Conservation (phyloP, 1,140 invertebrate species). For the Drosophila chauvacae region DNA sequence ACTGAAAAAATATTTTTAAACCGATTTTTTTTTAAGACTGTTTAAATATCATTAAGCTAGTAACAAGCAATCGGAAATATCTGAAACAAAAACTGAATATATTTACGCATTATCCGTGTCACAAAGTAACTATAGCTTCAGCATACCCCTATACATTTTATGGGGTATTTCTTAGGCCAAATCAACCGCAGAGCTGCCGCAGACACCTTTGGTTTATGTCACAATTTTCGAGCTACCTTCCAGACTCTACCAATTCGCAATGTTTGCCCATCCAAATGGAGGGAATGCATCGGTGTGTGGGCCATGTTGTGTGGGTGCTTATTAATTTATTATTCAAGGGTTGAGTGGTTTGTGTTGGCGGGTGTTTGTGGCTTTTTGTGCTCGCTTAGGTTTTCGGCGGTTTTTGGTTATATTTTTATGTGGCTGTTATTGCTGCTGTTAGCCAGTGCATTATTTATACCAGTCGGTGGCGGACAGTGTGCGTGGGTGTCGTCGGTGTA, state of each 20-base stretch:
- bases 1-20: background rate
- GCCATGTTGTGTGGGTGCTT: conserved; percentile 20
- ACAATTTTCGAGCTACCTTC: conserved; percentile 8
- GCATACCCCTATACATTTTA: background rate
- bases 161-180: background rate
- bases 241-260: background rate
- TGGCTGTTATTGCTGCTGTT: background rate
- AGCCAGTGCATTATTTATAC: conserved; percentile 37
- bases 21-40: no score
- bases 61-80: background rate
- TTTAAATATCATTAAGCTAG: no score
- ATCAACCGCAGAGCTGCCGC: conserved; percentile 23
- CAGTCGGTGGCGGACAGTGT: background rate
- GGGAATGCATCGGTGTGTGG: conserved; percentile 26
- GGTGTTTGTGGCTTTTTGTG: conserved; percentile 23
- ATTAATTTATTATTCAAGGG: conserved; percentile 47
- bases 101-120: no score
- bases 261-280: conserved; percentile 12
- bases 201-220: conserved; percentile 27
- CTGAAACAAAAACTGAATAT: background rate
- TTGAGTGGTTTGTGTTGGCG: conserved; percentile 16
- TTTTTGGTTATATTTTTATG: conserved; percentile 14
- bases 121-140: background rate
- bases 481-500: conserved; percentile 11
- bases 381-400: conserved; percentile 23